A percentile compares a stretch with the other conserved stretches of the same genome.
phyloP scores from a whole-genome alignment of 2,113 vertebrate species.

The Phasianus colchicus region DNA sequence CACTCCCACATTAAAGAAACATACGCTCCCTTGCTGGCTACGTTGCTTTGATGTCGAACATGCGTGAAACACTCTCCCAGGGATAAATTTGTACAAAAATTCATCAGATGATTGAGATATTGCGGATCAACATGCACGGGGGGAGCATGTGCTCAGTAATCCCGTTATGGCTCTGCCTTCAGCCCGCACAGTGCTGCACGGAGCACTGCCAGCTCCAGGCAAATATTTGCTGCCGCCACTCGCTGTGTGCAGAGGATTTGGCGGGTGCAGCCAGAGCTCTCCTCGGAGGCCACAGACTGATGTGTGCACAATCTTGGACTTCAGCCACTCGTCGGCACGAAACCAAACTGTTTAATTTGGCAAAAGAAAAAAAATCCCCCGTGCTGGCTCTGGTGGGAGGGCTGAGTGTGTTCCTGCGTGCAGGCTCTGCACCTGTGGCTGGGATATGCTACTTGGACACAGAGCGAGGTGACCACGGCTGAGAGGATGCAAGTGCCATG shows the following conservation, averaged over 20 bases:
- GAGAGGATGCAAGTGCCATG: background rate
- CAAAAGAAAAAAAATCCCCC: background rate
- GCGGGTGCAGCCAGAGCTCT: background rate
- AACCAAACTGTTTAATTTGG: background rate
- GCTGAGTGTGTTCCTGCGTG: background rate
- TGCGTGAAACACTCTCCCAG: constrained; percentile 26
- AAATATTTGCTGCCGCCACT: background rate
- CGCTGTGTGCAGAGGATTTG: background rate
- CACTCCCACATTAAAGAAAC: constrained; percentile 61
- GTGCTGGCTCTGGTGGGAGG: background rate
- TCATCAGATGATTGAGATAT: constrained; percentile 15
- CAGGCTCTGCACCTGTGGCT: background rate
- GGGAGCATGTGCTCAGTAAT: background rate
- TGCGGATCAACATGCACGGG: background rate
- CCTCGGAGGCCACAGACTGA: background rate
- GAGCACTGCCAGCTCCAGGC: background rate
- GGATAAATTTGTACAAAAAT: constrained; percentile 23
- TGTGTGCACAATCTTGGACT: background rate
- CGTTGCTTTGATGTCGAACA: constrained; percentile 63
- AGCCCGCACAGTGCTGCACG: rapidly evolving
- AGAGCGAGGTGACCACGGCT: background rate
- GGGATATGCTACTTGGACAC: rapidly evolving
- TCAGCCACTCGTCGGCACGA: background rate
- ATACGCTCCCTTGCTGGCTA: constrained; percentile 14
- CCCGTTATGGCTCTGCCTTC: background rate